phyloP scores from a whole-genome alignment of 1,140 invertebrate genomes.

The Melanaphis sacchari region DNA sequence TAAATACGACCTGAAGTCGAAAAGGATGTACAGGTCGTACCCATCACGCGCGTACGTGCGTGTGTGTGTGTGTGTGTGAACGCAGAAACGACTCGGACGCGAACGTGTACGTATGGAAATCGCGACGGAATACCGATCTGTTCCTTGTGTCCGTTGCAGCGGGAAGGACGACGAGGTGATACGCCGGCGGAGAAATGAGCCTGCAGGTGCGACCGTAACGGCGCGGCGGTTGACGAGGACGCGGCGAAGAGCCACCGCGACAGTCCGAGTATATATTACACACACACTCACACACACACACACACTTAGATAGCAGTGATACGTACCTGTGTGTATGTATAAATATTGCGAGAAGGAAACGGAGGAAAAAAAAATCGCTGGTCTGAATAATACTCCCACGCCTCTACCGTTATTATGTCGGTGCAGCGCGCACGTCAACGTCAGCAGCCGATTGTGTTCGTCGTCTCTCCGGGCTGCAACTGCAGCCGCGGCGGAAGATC shows the following conservation, averaged over 20 bases:
- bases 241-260: not conserved
- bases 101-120: not conserved
- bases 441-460: conserved; percentile 39
- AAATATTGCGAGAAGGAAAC: not conserved
- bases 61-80: not conserved
- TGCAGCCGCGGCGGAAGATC: conserved; percentile 23
- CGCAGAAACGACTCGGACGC: not conserved
- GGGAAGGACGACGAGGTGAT: not conserved
- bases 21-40: not conserved
- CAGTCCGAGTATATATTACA: not conserved
- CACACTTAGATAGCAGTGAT: not conserved
- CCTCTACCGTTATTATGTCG: conserved; percentile 42
- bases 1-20: conserved; percentile 3
- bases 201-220: not conserved
- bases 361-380: not conserved
- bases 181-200: not conserved
- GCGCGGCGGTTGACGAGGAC: not conserved
- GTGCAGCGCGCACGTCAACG: conserved; percentile 47
- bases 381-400: conserved; percentile 40
- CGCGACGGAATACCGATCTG: not conserved
- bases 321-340: not conserved
- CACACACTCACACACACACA: not conserved
- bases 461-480: not conserved
- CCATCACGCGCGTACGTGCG: too few species aligned
- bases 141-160: not conserved